phyloP scores from a whole-genome alignment of 2,797 vertebrate species.

The Salmo trutta region DNA sequence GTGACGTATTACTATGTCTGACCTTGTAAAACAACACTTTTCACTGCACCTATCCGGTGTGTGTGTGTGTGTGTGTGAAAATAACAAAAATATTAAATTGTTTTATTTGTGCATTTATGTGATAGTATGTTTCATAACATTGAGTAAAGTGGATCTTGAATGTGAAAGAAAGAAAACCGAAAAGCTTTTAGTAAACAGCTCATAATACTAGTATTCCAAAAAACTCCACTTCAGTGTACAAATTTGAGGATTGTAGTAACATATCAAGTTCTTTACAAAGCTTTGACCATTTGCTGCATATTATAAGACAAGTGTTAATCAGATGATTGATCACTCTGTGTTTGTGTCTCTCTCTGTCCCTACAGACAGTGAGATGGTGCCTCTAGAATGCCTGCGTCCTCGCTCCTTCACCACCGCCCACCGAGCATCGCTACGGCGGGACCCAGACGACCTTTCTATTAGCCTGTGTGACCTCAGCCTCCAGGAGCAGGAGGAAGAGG shows the following conservation, averaged over 20 bases:
- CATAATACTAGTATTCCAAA: background rate
- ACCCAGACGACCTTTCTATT: conserved; percentile 84
- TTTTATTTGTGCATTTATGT: conserved; percentile 37
- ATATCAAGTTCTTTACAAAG: too few relatives aligned
- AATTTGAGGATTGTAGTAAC: too few relatives aligned
- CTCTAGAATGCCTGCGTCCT: conserved; percentile 83
- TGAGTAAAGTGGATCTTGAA: background rate
- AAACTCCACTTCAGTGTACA: too few relatives aligned
- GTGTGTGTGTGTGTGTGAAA: too few relatives aligned
- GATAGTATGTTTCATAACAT: background rate
- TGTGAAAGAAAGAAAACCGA: background rate
- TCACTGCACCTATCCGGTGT: too few relatives aligned
- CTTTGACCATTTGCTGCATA: too few relatives aligned
- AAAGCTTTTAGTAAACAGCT: background rate
- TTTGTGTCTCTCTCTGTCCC: conserved; percentile 14
- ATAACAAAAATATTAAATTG: too few relatives aligned
- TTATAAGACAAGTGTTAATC: background rate
- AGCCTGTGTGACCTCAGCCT: conserved; percentile 90
- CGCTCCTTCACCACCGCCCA: conserved; percentile 84
- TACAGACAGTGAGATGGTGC: conserved; percentile 89
- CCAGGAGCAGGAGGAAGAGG: conserved; percentile 62
- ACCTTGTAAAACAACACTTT: too few relatives aligned
- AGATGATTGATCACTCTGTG: background rate
- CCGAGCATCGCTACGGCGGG: conserved; percentile 78
- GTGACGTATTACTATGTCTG: too few relatives aligned